A percentile compares a stretch with the other conserved stretches of the same genome.
Evolutionary conservation across 2,113 vertebrate genomes (phyloP).

Genomic region (Cebus imitator): DNA sequence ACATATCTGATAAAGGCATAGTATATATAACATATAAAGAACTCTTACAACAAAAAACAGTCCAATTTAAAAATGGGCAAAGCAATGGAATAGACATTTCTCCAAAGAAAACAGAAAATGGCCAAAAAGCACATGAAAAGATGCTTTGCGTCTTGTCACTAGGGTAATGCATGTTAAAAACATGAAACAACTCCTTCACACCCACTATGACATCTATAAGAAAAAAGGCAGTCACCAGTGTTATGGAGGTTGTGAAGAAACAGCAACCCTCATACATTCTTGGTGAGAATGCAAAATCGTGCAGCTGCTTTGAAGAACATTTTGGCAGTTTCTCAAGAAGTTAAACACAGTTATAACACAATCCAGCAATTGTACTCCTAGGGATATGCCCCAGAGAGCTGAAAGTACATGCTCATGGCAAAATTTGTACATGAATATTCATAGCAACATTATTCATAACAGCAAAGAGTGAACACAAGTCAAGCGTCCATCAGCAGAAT

Average conservation of each 20-base stretch:
- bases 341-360: background rate
- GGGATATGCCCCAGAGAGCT: background rate
- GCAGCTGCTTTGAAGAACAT: background rate
- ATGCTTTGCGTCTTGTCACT: background rate
- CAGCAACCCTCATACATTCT: background rate
- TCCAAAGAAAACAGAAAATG: background rate
- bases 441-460: background rate
- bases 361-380: background rate
- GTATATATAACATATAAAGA: background rate
- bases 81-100: background rate
- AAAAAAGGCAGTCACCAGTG: background rate
- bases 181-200: background rate
- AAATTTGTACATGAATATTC: background rate
- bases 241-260: background rate
- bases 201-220: background rate
- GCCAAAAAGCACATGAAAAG: background rate
- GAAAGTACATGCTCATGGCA: background rate
- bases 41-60: background rate
- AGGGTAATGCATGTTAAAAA: background rate
- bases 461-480: background rate
- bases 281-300: background rate
- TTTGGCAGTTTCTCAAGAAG: background rate
- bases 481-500: background rate
- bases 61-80: background rate
- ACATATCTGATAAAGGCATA: background rate